Conservation (phyloP, 2,113 vertebrate genomes). For the Prolemur simus region DNA sequence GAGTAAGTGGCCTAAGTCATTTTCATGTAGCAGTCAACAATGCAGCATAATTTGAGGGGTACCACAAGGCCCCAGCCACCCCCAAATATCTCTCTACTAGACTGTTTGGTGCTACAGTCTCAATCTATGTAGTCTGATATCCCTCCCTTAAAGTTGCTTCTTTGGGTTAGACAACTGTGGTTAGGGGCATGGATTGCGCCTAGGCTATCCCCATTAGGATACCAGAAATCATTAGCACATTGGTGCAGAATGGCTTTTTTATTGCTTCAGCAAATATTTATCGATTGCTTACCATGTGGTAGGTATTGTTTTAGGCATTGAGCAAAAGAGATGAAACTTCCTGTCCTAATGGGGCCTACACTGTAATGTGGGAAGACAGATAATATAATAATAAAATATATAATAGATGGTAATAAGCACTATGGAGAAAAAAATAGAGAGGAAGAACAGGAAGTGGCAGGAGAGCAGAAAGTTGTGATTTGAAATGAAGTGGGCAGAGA, state of each 20-base stretch:
- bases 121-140: not conserved
- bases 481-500: not conserved
- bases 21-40: not conserved
- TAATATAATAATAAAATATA: not conserved
- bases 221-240: not conserved
- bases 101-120: not conserved
- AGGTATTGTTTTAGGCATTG: not conserved
- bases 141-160: not conserved
- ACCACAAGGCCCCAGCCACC: not conserved
- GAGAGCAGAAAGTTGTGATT: not conserved
- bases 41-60: not conserved
- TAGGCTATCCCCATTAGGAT: not conserved
- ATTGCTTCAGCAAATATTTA: not conserved
- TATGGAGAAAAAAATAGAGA: not conserved
- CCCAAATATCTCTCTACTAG: not conserved
- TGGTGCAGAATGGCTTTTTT: not conserved
- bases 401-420: not conserved
- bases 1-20: not conserved
- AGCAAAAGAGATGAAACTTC: conserved; percentile 22
- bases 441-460: not conserved
- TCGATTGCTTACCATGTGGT: not conserved
- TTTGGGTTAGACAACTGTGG: not conserved
- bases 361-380: not conserved
- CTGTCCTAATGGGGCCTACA: not conserved
- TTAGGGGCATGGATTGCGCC: not conserved